Conservation (phyloP, 2,888 invertebrate genomes). For the Brachypalpus laphriformis region DNA sequence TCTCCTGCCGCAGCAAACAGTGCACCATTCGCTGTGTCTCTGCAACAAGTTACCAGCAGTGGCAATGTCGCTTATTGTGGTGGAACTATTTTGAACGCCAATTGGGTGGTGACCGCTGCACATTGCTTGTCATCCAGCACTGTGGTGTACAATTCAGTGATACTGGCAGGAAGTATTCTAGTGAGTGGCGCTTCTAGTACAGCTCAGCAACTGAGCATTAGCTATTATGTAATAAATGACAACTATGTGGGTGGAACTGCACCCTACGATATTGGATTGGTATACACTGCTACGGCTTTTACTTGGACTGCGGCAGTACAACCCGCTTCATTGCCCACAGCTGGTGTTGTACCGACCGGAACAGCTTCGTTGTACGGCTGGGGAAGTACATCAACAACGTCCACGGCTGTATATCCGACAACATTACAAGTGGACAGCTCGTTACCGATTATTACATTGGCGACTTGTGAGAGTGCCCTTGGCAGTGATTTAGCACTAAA, state of each 20-base stretch:
- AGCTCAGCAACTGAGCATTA: constrained; percentile 77
- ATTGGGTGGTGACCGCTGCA: constrained; percentile 81
- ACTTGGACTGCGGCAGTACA: constrained; percentile 78
- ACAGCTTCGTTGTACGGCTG: constrained; percentile 79
- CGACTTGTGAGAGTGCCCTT: constrained; percentile 77
- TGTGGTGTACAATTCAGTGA: constrained; percentile 76
- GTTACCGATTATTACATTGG: constrained; percentile 77
- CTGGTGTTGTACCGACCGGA: constrained; percentile 76
- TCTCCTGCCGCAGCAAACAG: constrained; percentile 76
- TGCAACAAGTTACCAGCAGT: constrained; percentile 76
- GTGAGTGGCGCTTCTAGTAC: constrained; percentile 77
- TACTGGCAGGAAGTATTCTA: constrained; percentile 79
- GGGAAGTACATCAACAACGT: constrained; percentile 80
- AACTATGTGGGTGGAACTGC: constrained; percentile 79
- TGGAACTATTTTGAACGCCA: constrained; percentile 78
- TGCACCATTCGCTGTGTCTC: constrained; percentile 80
- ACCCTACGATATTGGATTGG: constrained; percentile 80
- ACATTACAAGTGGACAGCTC: constrained; percentile 78
- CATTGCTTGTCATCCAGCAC: constrained; percentile 78
- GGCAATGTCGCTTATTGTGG: constrained; percentile 79
- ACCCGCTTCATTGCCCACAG: constrained; percentile 76
- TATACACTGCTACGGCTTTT: constrained; percentile 79
- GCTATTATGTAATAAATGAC: constrained; percentile 77
- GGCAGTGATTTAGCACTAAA: constrained; percentile 69
- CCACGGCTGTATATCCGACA: constrained; percentile 76